phyloP scores from a whole-genome alignment of 2,888 invertebrate species.

The Sminthurinus aureus region DNA sequence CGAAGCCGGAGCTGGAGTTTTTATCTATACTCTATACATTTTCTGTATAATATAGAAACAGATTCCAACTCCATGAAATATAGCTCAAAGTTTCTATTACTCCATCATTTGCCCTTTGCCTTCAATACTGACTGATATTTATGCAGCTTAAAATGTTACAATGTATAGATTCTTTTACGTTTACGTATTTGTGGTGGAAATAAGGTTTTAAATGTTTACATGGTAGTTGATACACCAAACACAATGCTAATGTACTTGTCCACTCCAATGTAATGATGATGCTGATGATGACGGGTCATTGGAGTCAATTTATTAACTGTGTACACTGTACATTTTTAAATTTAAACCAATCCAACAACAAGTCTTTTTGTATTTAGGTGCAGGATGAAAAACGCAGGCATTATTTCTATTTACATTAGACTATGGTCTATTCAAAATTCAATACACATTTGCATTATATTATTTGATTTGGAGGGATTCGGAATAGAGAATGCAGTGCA shows the following conservation, averaged over 20 bases:
- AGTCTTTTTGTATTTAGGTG: not conserved
- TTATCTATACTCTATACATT: not conserved
- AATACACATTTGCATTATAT: too few relatives aligned
- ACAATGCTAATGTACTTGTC: conserved; percentile 4
- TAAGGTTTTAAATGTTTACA: not conserved
- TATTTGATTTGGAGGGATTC: too few relatives aligned
- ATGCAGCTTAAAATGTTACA: too few relatives aligned
- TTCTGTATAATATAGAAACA: not conserved
- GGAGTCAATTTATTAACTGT: conserved; percentile 26
- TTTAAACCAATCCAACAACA: conserved; percentile 9
- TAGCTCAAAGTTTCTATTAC: too few relatives aligned
- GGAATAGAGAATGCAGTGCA: too few relatives aligned
- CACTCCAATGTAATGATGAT: not conserved
- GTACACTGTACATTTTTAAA: conserved; percentile 15
- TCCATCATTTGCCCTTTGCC: too few relatives aligned
- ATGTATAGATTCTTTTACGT: too few relatives aligned
- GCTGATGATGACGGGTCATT: conserved; percentile 17
- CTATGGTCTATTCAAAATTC: too few relatives aligned
- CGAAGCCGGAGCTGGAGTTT: not conserved
- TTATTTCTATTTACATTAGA: too few relatives aligned
- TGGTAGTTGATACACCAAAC: not conserved
- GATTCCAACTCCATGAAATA: not conserved
- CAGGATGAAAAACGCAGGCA: too few relatives aligned
- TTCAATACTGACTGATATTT: too few relatives aligned
- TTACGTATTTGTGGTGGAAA: not conserved